Conservation (phyloP, 2,797 vertebrate genomes). For the Benthosema pterotum region DNA sequence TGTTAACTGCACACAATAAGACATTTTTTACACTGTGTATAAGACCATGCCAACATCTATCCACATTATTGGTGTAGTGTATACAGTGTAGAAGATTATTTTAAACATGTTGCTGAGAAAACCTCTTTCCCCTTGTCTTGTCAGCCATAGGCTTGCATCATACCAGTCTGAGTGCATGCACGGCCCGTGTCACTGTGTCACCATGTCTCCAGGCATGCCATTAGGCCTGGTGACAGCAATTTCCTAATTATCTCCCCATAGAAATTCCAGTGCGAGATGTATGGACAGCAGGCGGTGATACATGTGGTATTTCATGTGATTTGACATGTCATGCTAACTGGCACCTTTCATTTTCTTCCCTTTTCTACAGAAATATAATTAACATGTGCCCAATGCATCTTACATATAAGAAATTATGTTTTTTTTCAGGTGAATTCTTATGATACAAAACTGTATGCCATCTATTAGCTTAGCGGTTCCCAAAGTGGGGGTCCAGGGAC, state of each 20-base stretch:
- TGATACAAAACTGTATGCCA: too few relatives aligned
- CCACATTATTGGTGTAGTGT: too few relatives aligned
- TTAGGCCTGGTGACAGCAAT: conserved; percentile 46
- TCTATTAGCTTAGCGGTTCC: too few relatives aligned
- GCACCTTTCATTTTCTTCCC: too few relatives aligned
- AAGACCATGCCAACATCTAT: too few relatives aligned
- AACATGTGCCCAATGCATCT: too few relatives aligned
- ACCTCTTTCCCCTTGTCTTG: conserved; percentile 8
- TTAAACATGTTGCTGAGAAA: neutral
- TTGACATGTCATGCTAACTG: conserved; percentile 15
- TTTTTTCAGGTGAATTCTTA: too few relatives aligned
- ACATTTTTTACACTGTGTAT: too few relatives aligned
- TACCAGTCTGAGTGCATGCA: conserved; percentile 30
- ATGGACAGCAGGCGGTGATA: neutral
- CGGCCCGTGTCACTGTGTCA: conserved; percentile 43
- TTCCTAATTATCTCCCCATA: conserved; percentile 55
- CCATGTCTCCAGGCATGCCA: conserved; percentile 51
- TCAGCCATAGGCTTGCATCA: conserved; percentile 33
- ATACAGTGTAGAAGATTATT: neutral
- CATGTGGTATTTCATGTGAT: conserved; percentile 15
- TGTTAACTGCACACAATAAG: too few relatives aligned
- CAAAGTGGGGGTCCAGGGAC: too few relatives aligned
- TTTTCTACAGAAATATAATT: too few relatives aligned
- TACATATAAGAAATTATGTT: too few relatives aligned
- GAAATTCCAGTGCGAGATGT: conserved; percentile 36